Percentiles rank a stretch among this genome's conserved stretches.
Evolutionary conservation across 2,797 vertebrate genomes (phyloP).

Genomic region (Paedocypris micromegethes): DNA sequence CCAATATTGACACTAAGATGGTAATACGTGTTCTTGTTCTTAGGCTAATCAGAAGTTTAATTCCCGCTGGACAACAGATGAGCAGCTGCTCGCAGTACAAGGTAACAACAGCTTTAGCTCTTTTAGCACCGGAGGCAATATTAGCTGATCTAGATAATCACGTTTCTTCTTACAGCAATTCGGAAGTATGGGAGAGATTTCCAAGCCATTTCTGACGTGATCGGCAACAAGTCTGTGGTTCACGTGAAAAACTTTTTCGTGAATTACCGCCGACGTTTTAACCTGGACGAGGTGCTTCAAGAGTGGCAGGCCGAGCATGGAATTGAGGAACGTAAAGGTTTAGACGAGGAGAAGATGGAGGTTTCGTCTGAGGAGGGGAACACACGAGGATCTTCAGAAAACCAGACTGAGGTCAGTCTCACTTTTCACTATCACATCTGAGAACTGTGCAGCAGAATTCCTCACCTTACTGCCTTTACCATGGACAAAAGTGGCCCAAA

Average conservation of each 20-base stretch:
- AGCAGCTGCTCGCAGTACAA: constrained; percentile 98
- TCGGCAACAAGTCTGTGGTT: constrained; percentile 97
- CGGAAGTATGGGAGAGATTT: constrained; percentile 99
- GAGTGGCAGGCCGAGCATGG: constrained; percentile 99
- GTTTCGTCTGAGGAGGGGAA: constrained; percentile 69
- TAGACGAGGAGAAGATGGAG: constrained; percentile 77
- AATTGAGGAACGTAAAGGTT: constrained; percentile 70
- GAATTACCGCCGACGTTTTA: constrained; percentile 98
- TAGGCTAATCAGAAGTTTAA: constrained; percentile 97
- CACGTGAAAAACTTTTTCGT: constrained; percentile 99
- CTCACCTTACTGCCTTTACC: no score
- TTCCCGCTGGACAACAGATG: constrained; percentile 97
- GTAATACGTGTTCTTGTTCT: constrained; percentile 30
- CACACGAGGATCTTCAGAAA: constrained; percentile 72
- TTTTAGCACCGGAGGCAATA: not conserved
- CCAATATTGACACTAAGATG: not conserved
- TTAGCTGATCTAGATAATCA: not conserved
- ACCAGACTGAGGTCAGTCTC: constrained; percentile 72
- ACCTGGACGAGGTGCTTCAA: constrained; percentile 99
- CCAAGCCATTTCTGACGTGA: constrained; percentile 99
- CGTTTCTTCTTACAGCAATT: constrained; percentile 71
- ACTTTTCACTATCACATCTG: not conserved
- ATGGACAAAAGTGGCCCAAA: no score
- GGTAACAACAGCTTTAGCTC: constrained; percentile 65
- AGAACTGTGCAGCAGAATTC: no score